These are phyloP conservation scores for Lepidothrix coronata DNA, from an alignment of 2,113 vertebrate species.

Conservation along the genomic window DNA sequence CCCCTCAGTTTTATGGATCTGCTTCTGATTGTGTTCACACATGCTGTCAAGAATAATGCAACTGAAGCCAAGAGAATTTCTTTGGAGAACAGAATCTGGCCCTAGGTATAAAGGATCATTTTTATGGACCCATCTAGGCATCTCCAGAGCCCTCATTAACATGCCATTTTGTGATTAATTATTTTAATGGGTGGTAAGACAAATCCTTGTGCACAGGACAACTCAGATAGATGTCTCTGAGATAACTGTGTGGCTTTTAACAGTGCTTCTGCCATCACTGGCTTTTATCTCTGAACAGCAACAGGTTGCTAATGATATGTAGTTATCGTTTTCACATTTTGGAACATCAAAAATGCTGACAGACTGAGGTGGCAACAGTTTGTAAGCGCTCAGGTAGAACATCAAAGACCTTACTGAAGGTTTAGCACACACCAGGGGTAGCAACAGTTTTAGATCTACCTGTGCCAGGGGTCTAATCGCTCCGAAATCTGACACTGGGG, in stretches of 20 bases:
- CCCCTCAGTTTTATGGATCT: not conserved
- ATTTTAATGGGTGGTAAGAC: not conserved
- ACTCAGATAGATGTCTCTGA: not conserved
- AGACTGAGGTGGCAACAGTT: slow-evolving; percentile 47
- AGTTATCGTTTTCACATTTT: slow-evolving; percentile 44
- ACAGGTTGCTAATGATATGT: slow-evolving; percentile 40
- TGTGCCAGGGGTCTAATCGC: not conserved
- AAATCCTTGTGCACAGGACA: not conserved
- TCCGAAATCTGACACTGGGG: slow-evolving; percentile 53
- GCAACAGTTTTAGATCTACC: slow-evolving; percentile 38
- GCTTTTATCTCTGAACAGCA: slow-evolving; percentile 40
- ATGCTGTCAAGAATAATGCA: not conserved
- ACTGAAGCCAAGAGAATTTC: not conserved
- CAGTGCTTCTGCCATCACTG: not conserved
- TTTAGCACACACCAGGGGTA: slow-evolving; percentile 19
- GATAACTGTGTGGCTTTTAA: not conserved
- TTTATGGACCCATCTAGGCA: not conserved
- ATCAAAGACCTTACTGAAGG: slow-evolving; percentile 40
- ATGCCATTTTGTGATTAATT: not conserved
- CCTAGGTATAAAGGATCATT: not conserved
- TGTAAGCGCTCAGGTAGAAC: slow-evolving; percentile 53
- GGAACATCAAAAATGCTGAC: slow-evolving; percentile 56
- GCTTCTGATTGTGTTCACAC: not conserved
- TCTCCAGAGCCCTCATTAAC: not conserved
- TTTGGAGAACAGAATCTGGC: not conserved